Conservation (phyloP, 2,797 vertebrate genomes). For the Arctocebus calabarensis region DNA sequence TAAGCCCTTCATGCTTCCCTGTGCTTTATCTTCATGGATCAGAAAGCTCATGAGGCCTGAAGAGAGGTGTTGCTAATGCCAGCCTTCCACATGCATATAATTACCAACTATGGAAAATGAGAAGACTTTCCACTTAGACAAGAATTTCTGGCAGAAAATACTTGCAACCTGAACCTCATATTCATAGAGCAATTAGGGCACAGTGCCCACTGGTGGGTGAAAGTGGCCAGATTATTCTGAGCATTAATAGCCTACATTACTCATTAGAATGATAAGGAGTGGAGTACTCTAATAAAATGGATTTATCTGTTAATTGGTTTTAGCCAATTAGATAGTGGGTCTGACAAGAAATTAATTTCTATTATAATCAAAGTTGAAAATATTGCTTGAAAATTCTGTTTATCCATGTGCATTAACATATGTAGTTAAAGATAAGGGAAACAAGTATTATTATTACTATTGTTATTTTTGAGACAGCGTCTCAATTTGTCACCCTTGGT, state of each 20-base stretch:
- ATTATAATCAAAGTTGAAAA: not conserved
- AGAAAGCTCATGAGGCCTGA: not conserved
- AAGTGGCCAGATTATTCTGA: not conserved
- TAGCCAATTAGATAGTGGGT: not conserved
- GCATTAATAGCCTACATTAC: not conserved
- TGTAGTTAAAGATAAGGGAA: not conserved
- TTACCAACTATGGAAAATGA: not conserved
- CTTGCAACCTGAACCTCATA: not conserved
- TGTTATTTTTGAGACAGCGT: no score
- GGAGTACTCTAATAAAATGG: not conserved
- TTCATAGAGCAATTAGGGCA: slow-evolving; percentile 13
- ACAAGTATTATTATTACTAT: not conserved
- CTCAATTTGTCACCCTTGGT: no score
- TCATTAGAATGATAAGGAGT: not conserved
- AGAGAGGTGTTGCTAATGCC: not conserved
- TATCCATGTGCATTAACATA: not conserved
- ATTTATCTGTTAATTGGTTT: not conserved
- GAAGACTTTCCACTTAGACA: not conserved
- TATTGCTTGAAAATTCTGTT: slow-evolving; percentile 1
- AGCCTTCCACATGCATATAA: not conserved
- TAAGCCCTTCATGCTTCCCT: rapidly evolving
- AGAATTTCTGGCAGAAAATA: not conserved
- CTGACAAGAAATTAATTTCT: slow-evolving; percentile 35
- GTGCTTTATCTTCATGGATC: not conserved
- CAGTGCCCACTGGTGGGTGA: slow-evolving; percentile 75